Base-by-base conservation (phyloP, 2,797 vertebrate species). In the Champsocephalus esox region DNA sequence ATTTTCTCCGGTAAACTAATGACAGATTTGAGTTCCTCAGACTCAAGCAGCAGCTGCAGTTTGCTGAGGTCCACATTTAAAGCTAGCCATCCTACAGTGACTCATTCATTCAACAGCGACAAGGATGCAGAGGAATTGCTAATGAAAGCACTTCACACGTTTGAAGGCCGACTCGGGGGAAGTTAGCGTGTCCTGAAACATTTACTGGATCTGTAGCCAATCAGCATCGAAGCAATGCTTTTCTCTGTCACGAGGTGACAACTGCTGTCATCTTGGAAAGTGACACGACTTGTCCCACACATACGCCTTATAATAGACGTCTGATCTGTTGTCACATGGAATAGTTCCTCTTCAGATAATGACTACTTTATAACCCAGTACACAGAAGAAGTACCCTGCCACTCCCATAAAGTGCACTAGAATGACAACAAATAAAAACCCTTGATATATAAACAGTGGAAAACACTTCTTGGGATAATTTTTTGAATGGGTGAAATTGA, bases 1-100 rank as follows among this genome's bases (percentile, higher is more conserved):
- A 70, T 38, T 80, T 69, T 74, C 38, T 6, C 34, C 67, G 69
- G 61, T 56, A 81, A 87, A 80, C 21, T 38, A 38, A 64, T 45
- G 66, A 79, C 52, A 59, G 70, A 75, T 63, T n/a, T 59, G 70
- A 86, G 83, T 83, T 89, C 77, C 78, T 82, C 63, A 50, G 16
- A 79, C 9, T 56, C 12, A 44, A 66, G 41, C 45, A 73, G 75
- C 76, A 80, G 69, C 74, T 75, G 62, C 57, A 54, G 55, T 66
- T 44, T 78, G 74, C 72, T 65, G 80, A 83, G 48, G 13, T 76
- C 38, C 38, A 52, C 17, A 32, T 74, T 24, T 50, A 66, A 80
- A 80, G 66, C 7, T 9, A 68, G 48, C 24, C 56, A 61, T 72
- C 55, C 12, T 2, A 49, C 41, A 61, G 12, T 49, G 69, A 85